Evolutionary conservation across 2,797 vertebrate species (phyloP), one percentile per base, ranked within the genome.

Genomic region (Danio aesculapii): DNA sequence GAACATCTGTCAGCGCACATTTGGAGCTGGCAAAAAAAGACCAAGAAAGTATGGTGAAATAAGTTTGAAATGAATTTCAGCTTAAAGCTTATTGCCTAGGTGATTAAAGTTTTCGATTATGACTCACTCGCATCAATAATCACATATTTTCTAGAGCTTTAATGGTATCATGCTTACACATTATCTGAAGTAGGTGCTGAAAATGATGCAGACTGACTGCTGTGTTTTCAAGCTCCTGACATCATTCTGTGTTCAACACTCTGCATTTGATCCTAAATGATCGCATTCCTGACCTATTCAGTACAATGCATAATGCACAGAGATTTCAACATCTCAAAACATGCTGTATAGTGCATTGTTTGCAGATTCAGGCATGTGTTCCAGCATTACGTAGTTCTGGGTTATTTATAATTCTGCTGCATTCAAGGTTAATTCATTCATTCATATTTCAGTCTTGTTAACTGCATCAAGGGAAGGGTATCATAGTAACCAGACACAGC

Each of bases 371-470:
- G 39, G 70, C 10, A 55, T 62, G 19, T 72, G 66, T 63, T 70
- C 12, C 86, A 81, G 58, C 6, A 58, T 88, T 88, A 88, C 88
- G 86, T 90, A 90, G 89, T 81, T 44, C 47, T 82, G 85, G 88
- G 30, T 84, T 81, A 92, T 85, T 91, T 83, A 83, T 87, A 89
- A 84, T 83, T 81, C 76, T 83, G 85, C 81, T 83, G 85, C 83
- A 87, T 92, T 91, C 86, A 85, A 86, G 57, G 82, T 83, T 88
- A 86, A 90, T 90, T 91, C 83, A 88, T 89, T 90, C 86, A 86
- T 88, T 91, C 44, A 69, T 83, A 53, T 89, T 89, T 88, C 89
- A 81, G 68, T 64, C 72, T 84, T 81, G 87, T 87, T 76, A 59
- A 79, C 11, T 6, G 76, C 55, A 59, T 90, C 82, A 63, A 53